phyloP scores from a whole-genome alignment of 2,113 vertebrate genomes.

The Phalacrocorax pelagicus region DNA sequence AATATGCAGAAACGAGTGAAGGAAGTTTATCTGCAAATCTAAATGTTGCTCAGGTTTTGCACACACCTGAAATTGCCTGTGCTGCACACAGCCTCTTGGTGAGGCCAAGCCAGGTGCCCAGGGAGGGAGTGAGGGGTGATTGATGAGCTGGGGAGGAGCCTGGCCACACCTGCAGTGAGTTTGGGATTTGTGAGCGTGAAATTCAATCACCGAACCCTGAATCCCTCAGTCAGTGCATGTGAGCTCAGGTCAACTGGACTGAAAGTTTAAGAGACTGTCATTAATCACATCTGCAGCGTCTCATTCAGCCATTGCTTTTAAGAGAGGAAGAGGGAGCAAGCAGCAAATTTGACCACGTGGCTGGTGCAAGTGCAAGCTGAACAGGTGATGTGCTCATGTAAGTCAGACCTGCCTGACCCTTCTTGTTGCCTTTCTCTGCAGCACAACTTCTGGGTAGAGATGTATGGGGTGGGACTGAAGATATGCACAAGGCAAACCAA shows the following conservation, averaged over 20 bases:
- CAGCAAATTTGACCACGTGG: not conserved
- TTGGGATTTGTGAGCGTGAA: not conserved
- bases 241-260: not conserved
- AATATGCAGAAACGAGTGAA: not conserved
- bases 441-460: not conserved
- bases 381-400: accelerated
- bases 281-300: not conserved
- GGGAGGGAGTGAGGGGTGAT: not conserved
- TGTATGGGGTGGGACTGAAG: not conserved
- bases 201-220: not conserved
- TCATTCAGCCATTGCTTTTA: not conserved
- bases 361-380: not conserved
- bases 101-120: accelerated
- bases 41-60: not conserved
- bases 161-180: not conserved
- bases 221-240: not conserved
- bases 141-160: not conserved
- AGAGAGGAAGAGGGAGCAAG: not conserved
- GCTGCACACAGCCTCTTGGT: not conserved
- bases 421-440: not conserved
- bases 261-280: not conserved
- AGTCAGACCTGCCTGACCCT: not conserved
- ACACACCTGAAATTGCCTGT: not conserved
- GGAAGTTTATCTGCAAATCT: not conserved
- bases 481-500: accelerated